Evolutionary conservation across 2,113 vertebrate genomes (phyloP), one percentile per base, ranked within the genome.

Genomic region (Odontesthes bonariensis): DNA sequence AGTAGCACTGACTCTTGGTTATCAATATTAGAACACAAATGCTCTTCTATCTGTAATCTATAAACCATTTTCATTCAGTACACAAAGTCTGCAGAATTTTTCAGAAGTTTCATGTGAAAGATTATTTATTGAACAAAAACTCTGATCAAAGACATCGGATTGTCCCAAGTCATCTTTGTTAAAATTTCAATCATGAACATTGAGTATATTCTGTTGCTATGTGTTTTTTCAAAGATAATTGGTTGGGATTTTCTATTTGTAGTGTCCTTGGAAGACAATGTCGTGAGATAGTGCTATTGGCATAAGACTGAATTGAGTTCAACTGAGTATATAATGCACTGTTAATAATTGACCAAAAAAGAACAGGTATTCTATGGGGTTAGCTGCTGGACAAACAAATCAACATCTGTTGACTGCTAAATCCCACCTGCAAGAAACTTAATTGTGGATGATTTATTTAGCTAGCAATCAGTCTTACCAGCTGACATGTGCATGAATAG

Each of bases 41-140:
- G 6, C 5, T 27, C 31, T 54, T 61, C 9, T 54, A 19, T 53
- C 13, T 57, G 13, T 52, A 27, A 49, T 19, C 3, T 47, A 20
- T 47, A 61, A 73, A 31, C 42, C 38, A 58, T 59, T 53, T 70
- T 31, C 35, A 40, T 42, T 49, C 22, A 11, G 44, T 4, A 72
- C 2, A 23, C 49, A 49, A 44, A 20, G n/a, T 22, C 20, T 51
- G 8, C 8, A 57, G 16, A 47, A 46, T 1, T 72, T 53, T 61
- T 72, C 23, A 42, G 49, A 62, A 13, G 22, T 12, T 44, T 5
- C 20, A 44, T 55, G 49, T 20, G 42, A 54, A 47, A n/a, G n/a
- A 59, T 67, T 59, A 59, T 9, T 54, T 55, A 49, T 49, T 40
- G 53, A 65, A 40, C 27, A 33, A 38, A 52, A 52, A 12, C 17